These are phyloP conservation scores for Ischnus inquisitorius DNA, from an alignment of 2,888 invertebrate species.

Conservation along the genomic window DNA sequence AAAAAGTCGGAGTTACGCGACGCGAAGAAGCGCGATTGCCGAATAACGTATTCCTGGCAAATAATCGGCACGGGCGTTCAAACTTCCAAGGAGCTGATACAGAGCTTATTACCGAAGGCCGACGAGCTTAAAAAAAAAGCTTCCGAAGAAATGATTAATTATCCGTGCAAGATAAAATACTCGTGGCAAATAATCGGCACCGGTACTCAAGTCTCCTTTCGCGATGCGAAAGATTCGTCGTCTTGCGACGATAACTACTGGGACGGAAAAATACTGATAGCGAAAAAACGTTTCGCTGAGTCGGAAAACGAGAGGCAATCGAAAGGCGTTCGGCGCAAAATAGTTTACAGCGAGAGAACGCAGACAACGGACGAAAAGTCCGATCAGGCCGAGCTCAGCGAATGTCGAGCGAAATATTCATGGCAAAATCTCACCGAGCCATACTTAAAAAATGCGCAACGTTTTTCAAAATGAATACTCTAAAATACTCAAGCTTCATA, in stretches of 20 bases:
- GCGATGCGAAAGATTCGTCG: constrained; percentile 54
- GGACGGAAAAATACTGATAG: constrained; percentile 66
- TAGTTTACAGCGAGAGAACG: constrained; percentile 71
- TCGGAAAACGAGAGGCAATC: not conserved
- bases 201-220: constrained; percentile 73
- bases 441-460: constrained; percentile 62
- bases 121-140: constrained; percentile 20
- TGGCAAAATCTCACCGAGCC: constrained; percentile 74
- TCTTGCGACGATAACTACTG: constrained; percentile 66
- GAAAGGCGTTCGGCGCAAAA: constrained; percentile 31
- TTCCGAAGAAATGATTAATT: constrained; percentile 23
- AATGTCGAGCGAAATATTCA: constrained; percentile 73
- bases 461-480: constrained; percentile 25
- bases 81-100: constrained; percentile 73
- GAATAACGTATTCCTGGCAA: constrained; percentile 79
- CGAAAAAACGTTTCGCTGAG: constrained; percentile 19
- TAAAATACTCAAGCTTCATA: not conserved
- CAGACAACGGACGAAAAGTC: constrained; percentile 76
- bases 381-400: constrained; percentile 71
- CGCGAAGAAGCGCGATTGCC: constrained; percentile 60
- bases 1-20: not conserved
- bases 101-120: constrained; percentile 43
- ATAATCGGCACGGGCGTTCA: constrained; percentile 74
- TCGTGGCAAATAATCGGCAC: constrained; percentile 80
- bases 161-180: constrained; percentile 75